phyloP scores from a whole-genome alignment of 1,140 invertebrate genomes.

The Calliopsis andreniformis region DNA sequence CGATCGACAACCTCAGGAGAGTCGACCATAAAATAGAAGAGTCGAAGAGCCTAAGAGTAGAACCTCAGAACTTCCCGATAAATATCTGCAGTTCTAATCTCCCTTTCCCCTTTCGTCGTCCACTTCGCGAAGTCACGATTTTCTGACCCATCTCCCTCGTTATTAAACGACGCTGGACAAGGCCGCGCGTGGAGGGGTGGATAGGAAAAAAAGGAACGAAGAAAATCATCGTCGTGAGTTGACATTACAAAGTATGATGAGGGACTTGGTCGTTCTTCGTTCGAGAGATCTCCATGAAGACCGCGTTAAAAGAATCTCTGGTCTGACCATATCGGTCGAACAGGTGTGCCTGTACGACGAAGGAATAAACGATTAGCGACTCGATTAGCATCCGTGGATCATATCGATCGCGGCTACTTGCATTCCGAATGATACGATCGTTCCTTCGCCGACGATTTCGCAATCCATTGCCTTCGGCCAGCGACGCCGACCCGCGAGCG shows the following conservation, averaged over 20 bases:
- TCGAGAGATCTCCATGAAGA: constrained; percentile 68
- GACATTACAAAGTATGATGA: constrained; percentile 67
- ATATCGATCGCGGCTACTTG: constrained; percentile 63
- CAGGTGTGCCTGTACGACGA: constrained; percentile 71
- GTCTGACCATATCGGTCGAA: constrained; percentile 69
- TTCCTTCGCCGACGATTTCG: constrained; percentile 38
- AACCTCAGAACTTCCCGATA: background rate
- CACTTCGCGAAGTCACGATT: background rate
- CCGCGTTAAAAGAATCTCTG: constrained; percentile 65
- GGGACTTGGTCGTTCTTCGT: constrained; percentile 57
- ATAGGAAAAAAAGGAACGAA: constrained; percentile 30
- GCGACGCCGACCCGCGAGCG: background rate
- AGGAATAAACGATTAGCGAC: constrained; percentile 65
- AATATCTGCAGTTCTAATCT: background rate
- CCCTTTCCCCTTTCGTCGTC: too few relatives aligned
- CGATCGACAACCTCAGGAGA: constrained; percentile 35
- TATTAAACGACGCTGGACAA: constrained; percentile 4
- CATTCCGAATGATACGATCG: constrained; percentile 37
- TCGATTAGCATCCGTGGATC: constrained; percentile 67
- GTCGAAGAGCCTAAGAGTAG: background rate
- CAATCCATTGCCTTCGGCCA: constrained; percentile 22
- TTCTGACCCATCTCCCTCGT: background rate
- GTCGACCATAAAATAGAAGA: background rate
- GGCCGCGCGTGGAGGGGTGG: background rate
- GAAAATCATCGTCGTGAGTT: constrained; percentile 23